A percentile compares a stretch with the other conserved stretches of the same genome.
These are phyloP conservation scores for Chionoecetes opilio DNA, from an alignment of 1,140 invertebrate genomes.

Conservation along the genomic window DNA sequence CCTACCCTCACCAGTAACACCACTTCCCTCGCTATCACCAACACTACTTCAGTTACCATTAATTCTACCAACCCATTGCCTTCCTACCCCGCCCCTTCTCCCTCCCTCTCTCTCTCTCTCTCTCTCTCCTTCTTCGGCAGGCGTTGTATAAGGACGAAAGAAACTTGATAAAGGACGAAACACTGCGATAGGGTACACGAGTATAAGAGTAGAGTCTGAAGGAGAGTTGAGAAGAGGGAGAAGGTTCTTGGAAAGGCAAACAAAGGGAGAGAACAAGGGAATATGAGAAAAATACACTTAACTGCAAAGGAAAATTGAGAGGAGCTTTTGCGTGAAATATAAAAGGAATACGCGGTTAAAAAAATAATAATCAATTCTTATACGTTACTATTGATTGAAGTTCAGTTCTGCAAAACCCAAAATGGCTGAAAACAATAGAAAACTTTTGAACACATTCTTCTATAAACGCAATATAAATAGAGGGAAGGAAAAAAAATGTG, in stretches of 20 bases:
- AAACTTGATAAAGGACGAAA: conserved; percentile 11
- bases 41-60: conserved; percentile 24
- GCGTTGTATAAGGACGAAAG: conserved; percentile 3
- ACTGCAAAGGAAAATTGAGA: neutral
- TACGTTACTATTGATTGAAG: no score
- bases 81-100: neutral
- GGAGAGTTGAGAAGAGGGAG: neutral
- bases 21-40: conserved; percentile 45
- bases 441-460: neutral
- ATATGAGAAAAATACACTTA: neutral
- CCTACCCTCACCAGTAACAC: neutral
- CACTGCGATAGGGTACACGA: conserved; percentile 12
- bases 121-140: neutral
- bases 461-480: neutral
- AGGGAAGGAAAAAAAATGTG: neutral
- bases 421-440: neutral
- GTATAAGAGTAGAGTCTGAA: neutral
- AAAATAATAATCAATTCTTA: neutral
- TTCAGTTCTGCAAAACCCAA: neutral
- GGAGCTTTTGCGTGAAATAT: neutral
- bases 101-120: neutral
- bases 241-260: neutral
- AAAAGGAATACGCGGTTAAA: neutral
- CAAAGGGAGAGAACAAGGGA: neutral
- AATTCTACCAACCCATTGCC: conserved; percentile 7